Evolutionary conservation across 2,113 vertebrate species (phyloP).

Genomic region (Melanerpes formicivorus): DNA sequence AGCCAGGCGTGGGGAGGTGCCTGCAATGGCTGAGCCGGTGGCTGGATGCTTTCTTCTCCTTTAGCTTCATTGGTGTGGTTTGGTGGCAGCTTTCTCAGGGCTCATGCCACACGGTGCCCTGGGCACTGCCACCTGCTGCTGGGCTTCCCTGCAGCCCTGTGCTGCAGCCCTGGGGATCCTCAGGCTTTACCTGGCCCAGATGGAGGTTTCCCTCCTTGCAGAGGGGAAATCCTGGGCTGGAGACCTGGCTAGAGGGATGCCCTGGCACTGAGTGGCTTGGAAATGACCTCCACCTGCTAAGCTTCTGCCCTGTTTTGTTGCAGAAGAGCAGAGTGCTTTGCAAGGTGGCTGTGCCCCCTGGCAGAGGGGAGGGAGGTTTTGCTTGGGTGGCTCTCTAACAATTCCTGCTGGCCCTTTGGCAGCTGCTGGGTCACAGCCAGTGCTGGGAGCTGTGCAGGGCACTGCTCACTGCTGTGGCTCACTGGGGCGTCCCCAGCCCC

Average conservation of each 20-base stretch:
- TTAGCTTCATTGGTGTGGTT: background rate
- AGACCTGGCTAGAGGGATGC: fast-evolving
- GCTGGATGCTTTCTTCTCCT: background rate
- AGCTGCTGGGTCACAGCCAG: background rate
- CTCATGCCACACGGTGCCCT: fast-evolving
- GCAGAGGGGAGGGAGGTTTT: background rate
- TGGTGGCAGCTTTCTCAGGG: background rate
- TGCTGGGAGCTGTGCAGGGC: background rate
- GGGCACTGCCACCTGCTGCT: background rate
- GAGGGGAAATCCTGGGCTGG: background rate
- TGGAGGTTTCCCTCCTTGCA: background rate
- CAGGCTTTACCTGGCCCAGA: background rate
- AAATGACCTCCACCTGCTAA: background rate
- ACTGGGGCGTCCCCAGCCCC: background rate
- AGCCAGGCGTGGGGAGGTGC: background rate
- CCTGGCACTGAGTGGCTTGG: background rate
- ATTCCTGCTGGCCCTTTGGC: background rate
- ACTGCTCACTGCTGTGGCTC: background rate
- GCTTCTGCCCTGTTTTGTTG: background rate
- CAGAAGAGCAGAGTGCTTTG: background rate
- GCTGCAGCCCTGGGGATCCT: background rate
- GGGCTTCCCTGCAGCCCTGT: background rate
- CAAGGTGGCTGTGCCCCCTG: background rate
- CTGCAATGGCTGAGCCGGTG: fast-evolving
- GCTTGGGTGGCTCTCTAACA: background rate